Base-by-base conservation (phyloP, 2,888 invertebrate species). In the Caenorhabditis wallacei region DNA sequence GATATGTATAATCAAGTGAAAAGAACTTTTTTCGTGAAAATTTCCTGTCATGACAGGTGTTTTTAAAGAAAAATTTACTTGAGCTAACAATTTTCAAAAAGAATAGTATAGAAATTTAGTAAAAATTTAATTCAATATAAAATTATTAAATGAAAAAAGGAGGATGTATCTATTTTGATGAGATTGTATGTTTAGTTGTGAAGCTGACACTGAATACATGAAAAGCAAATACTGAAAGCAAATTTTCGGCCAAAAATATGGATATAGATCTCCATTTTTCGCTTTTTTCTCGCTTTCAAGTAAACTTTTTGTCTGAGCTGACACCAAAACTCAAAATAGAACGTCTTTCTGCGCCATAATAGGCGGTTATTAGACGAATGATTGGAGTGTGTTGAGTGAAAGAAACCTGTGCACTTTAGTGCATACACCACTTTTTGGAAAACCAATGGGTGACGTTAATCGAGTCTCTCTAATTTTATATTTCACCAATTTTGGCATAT, bases 161-260 rank as follows among this genome's bases (percentile, higher is more conserved):
- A 24, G 37, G 35, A 57, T 75, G 75, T 75, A 75, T 75, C 57
- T 75, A 75, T 75, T 75, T 59, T 59, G 66, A 46, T 59, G 46
- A 8, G 16, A 40, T 40, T 54, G 68, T 54, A 30, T 64, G 18
- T 20, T 64, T 64, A 64, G 64, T 30, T 64, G 64, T 35, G 30
- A 51, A 63, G 43, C 26, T 18, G 40, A 40, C 40, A 40, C 16
- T 40, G 40, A 43, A 18, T 30, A 26, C 66, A 66, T 46, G 35
- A 46, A 75, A 66, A 68, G 74, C 75, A 75, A 75, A 75, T 59
- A 75, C 74, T 56, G 75, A 46, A 72, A 54, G 53, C 68, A 68
- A 54, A 66, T 51, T 66, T 51, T 48, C 26, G 48, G 8, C 13
- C 8, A 63, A 51, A 51, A 64, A 64, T 48, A 68, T 68, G 26